Percentiles rank a stretch among this genome's conserved stretches.
Evolutionary conservation across 2,888 invertebrate species (phyloP).

Genomic region (Drosophila macrospina): DNA sequence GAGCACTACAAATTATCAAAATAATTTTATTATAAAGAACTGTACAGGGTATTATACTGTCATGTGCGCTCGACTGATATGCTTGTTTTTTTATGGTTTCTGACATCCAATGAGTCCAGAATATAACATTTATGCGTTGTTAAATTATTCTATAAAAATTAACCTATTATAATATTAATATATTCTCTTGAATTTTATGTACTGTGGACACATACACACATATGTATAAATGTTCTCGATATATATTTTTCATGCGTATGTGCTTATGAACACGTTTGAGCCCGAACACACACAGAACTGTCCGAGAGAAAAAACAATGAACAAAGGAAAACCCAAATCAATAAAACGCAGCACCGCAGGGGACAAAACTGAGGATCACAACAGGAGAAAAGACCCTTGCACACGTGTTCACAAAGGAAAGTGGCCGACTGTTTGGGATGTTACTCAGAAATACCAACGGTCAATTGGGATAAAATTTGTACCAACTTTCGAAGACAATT

Average conservation of each 20-base stretch:
- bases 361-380: slow-evolving; percentile 62
- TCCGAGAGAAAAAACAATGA: slow-evolving; percentile 23
- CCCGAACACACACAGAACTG: slow-evolving; percentile 19
- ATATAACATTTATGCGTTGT: too few species aligned
- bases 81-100: too few species aligned
- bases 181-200: too few species aligned
- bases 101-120: too few species aligned
- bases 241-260: background rate
- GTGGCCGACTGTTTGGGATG: slow-evolving; percentile 54
- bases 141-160: too few species aligned
- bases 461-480: slow-evolving; percentile 60
- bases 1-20: too few species aligned
- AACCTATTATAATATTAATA: too few species aligned
- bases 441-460: slow-evolving; percentile 50
- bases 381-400: slow-evolving; percentile 57
- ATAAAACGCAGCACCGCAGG: slow-evolving; percentile 74
- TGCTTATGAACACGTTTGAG: slow-evolving; percentile 17
- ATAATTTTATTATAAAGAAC: too few species aligned
- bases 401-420: slow-evolving; percentile 79
- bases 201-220: too few species aligned
- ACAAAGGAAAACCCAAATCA: slow-evolving; percentile 69
- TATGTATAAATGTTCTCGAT: too few species aligned
- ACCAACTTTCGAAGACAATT: slow-evolving; percentile 32
- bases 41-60: too few species aligned
- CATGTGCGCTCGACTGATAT: too few species aligned